Conservation (phyloP, 2,797 vertebrate species). For the Sebastes matsubarae region DNA sequence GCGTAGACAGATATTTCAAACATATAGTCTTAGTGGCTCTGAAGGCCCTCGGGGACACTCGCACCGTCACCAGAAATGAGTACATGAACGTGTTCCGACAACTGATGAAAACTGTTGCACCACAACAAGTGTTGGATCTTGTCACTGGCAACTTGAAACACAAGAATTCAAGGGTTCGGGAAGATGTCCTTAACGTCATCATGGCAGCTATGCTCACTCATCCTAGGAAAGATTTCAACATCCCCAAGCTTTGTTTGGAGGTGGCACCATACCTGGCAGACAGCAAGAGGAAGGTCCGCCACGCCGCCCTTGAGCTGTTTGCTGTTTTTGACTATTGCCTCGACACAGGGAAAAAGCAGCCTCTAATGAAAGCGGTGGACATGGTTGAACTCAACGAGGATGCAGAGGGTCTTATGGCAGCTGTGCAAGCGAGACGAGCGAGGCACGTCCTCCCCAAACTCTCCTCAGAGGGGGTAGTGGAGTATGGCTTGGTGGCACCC, state of each 20-base stretch:
- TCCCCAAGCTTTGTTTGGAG: constrained; percentile 83
- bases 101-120: constrained; percentile 85
- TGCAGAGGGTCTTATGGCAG: constrained; percentile 86
- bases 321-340: constrained; percentile 85
- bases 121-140: constrained; percentile 85
- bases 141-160: constrained; percentile 85
- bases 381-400: constrained; percentile 86
- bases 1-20: constrained; percentile 78
- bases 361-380: constrained; percentile 88
- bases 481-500: constrained; percentile 85
- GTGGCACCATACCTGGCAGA: constrained; percentile 88
- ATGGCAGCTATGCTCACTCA: constrained; percentile 87
- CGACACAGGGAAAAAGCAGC: constrained; percentile 82
- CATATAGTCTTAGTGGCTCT: constrained; percentile 83
- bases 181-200: constrained; percentile 88
- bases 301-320: constrained; percentile 89
- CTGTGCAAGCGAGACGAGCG: constrained; percentile 88
- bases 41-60: constrained; percentile 87
- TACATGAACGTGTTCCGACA: constrained; percentile 85
- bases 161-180: constrained; percentile 86
- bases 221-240: constrained; percentile 86
- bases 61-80: constrained; percentile 84
- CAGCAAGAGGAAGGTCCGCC: constrained; percentile 87
- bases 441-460: constrained; percentile 86
- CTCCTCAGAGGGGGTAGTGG: constrained; percentile 82